Percentiles rank a stretch among this genome's conserved stretches.
Conservation (phyloP, 2,888 invertebrate species). For the Cenopis cana region DNA sequence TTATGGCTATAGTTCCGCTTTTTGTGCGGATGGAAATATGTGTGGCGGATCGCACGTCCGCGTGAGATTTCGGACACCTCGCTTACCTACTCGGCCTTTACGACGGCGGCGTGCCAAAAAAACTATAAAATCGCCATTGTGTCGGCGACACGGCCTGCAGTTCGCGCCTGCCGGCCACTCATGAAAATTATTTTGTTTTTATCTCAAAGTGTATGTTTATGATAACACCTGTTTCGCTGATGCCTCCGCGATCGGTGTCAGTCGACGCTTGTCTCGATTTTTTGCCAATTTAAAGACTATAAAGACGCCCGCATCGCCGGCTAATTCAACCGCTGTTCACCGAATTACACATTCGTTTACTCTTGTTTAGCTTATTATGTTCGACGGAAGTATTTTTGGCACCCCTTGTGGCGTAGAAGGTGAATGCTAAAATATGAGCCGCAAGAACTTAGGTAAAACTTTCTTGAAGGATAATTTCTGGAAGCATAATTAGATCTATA, state of each 20-base stretch:
- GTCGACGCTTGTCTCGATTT: conserved; percentile 79
- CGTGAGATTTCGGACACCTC: conserved; percentile 86
- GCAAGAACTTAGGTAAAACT: neutral
- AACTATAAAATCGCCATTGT: conserved; percentile 83
- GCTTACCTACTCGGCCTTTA: conserved; percentile 84
- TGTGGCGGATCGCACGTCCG: conserved; percentile 86
- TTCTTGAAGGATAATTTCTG: conserved; percentile 13
- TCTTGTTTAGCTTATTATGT: conserved; percentile 57
- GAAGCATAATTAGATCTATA: neutral
- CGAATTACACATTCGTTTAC: conserved; percentile 78
- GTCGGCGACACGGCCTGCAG: conserved; percentile 82
- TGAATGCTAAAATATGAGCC: conserved; percentile 43
- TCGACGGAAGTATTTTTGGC: conserved; percentile 50
- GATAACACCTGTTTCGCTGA: conserved; percentile 85
- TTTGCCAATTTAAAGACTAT: conserved; percentile 84
- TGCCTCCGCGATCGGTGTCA: conserved; percentile 84
- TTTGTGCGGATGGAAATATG: conserved; percentile 85
- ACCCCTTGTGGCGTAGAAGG: neutral
- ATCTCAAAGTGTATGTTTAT: conserved; percentile 85
- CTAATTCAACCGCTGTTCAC: conserved; percentile 84
- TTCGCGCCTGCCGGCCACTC: conserved; percentile 84
- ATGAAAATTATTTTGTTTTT: conserved; percentile 85
- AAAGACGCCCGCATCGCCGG: conserved; percentile 82
- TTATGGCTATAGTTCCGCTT: conserved; percentile 86
- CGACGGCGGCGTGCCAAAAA: conserved; percentile 76